These are phyloP conservation scores for Rhea pennata DNA, from an alignment of 2,113 vertebrate species.

Conservation along the genomic window DNA sequence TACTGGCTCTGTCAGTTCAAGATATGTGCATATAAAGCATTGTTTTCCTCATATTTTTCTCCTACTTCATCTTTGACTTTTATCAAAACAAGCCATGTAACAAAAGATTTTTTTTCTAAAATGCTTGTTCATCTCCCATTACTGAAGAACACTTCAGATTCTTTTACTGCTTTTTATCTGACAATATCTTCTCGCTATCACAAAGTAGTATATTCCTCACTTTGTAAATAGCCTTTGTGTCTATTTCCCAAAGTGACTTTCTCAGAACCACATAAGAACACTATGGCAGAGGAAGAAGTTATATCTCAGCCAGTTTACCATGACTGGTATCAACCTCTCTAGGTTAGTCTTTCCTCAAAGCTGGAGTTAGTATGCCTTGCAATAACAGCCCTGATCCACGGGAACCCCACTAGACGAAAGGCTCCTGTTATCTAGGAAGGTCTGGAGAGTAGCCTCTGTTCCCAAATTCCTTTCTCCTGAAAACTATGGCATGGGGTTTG, in stretches of 20 bases:
- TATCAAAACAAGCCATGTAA: neutral
- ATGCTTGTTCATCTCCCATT: neutral
- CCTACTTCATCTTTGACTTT: neutral
- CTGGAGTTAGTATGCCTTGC: neutral
- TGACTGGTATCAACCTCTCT: neutral
- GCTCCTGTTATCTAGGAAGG: neutral
- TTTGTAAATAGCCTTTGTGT: neutral
- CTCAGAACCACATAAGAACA: neutral
- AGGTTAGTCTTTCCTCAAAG: neutral
- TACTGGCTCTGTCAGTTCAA: neutral
- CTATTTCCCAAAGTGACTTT: neutral
- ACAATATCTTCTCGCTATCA: neutral
- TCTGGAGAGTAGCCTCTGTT: neutral
- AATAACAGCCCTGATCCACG: neutral
- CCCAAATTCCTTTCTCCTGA: neutral
- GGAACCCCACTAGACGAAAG: neutral
- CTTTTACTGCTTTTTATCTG: neutral
- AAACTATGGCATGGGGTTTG: neutral
- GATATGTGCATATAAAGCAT: neutral
- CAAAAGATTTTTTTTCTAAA: neutral
- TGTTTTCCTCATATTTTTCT: neutral
- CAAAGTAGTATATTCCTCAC: neutral
- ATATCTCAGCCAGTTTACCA: neutral
- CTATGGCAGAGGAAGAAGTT: neutral
- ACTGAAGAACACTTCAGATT: neutral